A percentile compares a stretch with the other conserved stretches of the same genome.
phyloP scores from a whole-genome alignment of 2,797 vertebrate species.

The Petrocephalus schoutedeni region DNA sequence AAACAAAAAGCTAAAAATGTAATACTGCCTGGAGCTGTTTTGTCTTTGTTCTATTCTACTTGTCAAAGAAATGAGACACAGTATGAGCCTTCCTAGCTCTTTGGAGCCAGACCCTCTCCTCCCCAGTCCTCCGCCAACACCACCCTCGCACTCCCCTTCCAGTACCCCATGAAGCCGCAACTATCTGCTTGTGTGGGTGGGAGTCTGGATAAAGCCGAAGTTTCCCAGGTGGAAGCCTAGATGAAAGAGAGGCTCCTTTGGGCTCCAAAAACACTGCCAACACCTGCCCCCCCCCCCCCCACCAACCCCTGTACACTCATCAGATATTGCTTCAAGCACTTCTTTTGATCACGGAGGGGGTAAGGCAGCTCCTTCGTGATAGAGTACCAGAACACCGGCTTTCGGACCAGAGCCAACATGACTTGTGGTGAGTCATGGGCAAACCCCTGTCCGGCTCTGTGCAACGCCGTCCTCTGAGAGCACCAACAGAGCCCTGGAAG shows the following conservation, averaged over 20 bases:
- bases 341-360: background rate
- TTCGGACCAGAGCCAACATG: conserved; percentile 33
- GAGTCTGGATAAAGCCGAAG: background rate
- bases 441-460: conserved; percentile 44
- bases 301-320: background rate
- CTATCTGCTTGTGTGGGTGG: conserved; percentile 15
- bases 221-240: conserved; percentile 7
- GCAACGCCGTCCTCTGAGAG: conserved; percentile 36
- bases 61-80: background rate
- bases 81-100: background rate
- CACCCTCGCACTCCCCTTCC: background rate
- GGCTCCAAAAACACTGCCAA: background rate
- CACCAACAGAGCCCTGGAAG: background rate
- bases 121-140: background rate
- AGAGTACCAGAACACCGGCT: background rate
- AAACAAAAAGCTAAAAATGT: background rate
- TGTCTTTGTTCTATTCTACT: background rate
- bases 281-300: background rate
- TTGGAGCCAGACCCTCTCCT: background rate
- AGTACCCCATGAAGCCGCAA: background rate
- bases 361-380: background rate
- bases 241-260: conserved; percentile 12
- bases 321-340: background rate
- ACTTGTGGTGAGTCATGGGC: conserved; percentile 58
- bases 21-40: background rate